These are phyloP conservation scores for Amaurobius ferox DNA, from an alignment of 2,888 invertebrate species.

Conservation along the genomic window DNA sequence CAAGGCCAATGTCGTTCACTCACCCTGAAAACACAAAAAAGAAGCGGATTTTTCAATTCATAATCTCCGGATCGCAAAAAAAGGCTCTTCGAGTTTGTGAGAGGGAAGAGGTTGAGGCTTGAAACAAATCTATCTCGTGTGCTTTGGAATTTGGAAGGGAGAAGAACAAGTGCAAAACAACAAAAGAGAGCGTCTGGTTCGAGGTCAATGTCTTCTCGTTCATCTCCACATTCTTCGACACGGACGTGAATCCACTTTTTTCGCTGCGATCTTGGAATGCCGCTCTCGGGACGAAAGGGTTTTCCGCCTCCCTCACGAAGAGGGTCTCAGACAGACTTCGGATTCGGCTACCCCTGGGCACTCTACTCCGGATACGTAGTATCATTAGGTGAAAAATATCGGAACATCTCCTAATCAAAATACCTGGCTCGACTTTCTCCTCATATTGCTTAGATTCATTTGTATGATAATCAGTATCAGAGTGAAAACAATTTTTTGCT, in stretches of 20 bases:
- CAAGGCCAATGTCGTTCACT: slow-evolving; percentile 57
- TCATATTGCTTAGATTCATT: too few relatives aligned
- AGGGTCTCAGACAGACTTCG: too few relatives aligned
- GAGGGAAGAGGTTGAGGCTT: not conserved
- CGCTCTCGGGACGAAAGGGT: not conserved
- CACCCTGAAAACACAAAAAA: slow-evolving; percentile 29
- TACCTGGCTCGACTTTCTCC: too few relatives aligned
- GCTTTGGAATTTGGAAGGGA: not conserved
- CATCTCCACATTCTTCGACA: not conserved
- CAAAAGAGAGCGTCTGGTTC: slow-evolving; percentile 3
- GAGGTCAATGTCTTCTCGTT: slow-evolving; percentile 8
- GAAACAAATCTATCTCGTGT: not conserved
- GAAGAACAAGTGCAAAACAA: not conserved
- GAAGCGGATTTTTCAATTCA: not conserved
- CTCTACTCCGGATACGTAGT: too few relatives aligned
- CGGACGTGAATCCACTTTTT: slow-evolving; percentile 7
- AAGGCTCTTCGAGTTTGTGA: not conserved
- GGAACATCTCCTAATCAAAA: too few relatives aligned
- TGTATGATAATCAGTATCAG: too few relatives aligned
- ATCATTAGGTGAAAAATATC: too few relatives aligned
- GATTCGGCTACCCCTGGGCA: too few relatives aligned
- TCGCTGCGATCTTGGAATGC: slow-evolving; percentile 2
- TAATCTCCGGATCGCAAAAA: not conserved
- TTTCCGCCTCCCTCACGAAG: slow-evolving; percentile 1
- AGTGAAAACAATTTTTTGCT: too few relatives aligned